Percentiles rank a stretch among this genome's conserved stretches.
phyloP scores from a whole-genome alignment of 2,113 vertebrate genomes.

The Siniperca knerii region DNA sequence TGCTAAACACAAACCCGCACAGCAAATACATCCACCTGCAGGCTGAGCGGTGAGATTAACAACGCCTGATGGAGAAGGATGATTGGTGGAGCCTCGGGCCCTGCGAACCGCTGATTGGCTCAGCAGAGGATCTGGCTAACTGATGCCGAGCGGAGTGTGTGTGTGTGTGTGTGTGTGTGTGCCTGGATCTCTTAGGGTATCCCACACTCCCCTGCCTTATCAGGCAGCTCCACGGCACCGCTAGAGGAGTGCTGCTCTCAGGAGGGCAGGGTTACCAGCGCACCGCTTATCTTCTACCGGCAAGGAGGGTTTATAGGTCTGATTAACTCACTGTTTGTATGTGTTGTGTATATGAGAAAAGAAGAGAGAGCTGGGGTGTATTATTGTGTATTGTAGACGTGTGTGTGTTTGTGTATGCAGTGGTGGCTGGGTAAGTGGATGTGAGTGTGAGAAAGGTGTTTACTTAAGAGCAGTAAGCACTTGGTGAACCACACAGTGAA shows the following conservation, averaged over 20 bases:
- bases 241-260: conserved; percentile 82
- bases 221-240: conserved; percentile 80
- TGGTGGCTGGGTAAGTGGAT: conserved; percentile 36
- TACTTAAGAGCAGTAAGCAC: conserved; percentile 48
- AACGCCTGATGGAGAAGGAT: conserved; percentile 60
- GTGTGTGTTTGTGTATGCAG: conserved; percentile 44
- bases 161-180: conserved; percentile 44
- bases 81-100: conserved; percentile 78
- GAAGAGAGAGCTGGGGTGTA: conserved; percentile 48
- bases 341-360: conserved; percentile 56
- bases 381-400: conserved; percentile 46
- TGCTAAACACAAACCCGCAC: conserved; percentile 5
- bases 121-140: conserved; percentile 47
- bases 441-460: conserved; percentile 57
- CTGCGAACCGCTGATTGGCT: conserved; percentile 59
- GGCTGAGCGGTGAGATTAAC: conserved; percentile 76
- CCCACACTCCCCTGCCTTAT: conserved; percentile 81
- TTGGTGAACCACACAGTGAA: conserved; percentile 39
- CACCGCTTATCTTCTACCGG: conserved; percentile 81
- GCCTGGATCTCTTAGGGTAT: conserved; percentile 65
- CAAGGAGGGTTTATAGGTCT: conserved; percentile 83
- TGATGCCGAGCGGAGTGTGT: conserved; percentile 46
- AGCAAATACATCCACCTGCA: conserved; percentile 57
- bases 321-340: conserved; percentile 75
- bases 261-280: conserved; percentile 80